These are phyloP conservation scores for Athene cunicularia DNA, from an alignment of 2,113 vertebrate species.

Conservation along the genomic window DNA sequence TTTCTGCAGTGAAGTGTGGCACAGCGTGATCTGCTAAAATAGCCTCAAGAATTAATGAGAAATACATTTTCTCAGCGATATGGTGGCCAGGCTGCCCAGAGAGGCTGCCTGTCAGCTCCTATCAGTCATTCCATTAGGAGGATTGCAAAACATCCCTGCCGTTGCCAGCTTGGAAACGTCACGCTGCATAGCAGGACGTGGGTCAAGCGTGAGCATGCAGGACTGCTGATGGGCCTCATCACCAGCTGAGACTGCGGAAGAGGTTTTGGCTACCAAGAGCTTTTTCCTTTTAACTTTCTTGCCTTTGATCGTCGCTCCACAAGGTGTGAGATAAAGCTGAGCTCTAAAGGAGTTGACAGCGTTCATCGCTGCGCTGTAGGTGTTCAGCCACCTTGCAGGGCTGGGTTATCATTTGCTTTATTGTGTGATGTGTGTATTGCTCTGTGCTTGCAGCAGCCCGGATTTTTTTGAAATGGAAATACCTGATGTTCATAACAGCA, in stretches of 20 bases:
- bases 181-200: fast-evolving
- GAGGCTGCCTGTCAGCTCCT: slow-evolving; percentile 40
- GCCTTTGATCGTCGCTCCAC: not conserved
- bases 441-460: not conserved
- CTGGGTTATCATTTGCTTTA: not conserved
- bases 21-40: not conserved
- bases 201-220: not conserved
- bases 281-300: slow-evolving; percentile 16
- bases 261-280: slow-evolving; percentile 13
- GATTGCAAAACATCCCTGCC: not conserved
- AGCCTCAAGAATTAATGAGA: slow-evolving; percentile 21
- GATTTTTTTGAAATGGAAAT: not conserved
- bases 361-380: not conserved
- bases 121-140: slow-evolving; percentile 23
- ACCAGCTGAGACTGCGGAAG: not conserved
- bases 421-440: not conserved
- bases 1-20: not conserved
- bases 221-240: not conserved
- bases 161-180: not conserved
- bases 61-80: not conserved
- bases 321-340: slow-evolving; percentile 11
- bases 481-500: not conserved
- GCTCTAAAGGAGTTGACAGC: not conserved
- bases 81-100: not conserved
- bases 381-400: not conserved